A percentile compares a stretch with the other conserved stretches of the same genome.
phyloP scores from a whole-genome alignment of 1,140 invertebrate genomes.

The Drosophila sturtevanti region DNA sequence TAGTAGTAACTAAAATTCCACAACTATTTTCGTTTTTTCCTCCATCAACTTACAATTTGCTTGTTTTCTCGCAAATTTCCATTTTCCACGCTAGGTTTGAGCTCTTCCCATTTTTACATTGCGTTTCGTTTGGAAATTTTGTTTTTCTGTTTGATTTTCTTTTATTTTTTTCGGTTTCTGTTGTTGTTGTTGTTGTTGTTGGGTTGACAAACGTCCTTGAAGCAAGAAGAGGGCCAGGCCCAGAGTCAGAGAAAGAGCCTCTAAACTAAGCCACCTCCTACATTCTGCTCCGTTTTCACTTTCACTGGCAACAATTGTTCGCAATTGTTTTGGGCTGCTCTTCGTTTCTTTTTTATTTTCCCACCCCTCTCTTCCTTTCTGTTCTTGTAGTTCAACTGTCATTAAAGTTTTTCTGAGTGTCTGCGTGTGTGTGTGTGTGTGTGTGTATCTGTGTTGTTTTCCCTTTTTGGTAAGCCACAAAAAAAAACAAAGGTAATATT shows the following conservation, averaged over 20 bases:
- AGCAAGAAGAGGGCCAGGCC: conserved; percentile 10
- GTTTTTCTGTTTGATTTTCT: conserved; percentile 5
- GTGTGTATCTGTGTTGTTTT: background rate
- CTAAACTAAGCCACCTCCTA: conserved; percentile 7
- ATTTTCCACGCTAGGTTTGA: background rate
- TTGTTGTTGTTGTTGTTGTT: conserved; percentile 23
- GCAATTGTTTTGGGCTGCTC: conserved; percentile 20
- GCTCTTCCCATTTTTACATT: background rate
- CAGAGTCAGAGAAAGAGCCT: too few relatives aligned
- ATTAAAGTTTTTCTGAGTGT: conserved; percentile 42
- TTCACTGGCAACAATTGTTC: conserved; percentile 20
- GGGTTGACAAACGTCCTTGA: conserved; percentile 46
- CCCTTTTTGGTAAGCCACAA: conserved; percentile 1
- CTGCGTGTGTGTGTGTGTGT: conserved; percentile 20
- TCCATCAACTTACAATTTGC: background rate
- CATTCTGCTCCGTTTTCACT: background rate
- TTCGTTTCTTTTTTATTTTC: conserved; percentile 10
- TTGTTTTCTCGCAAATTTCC: background rate
- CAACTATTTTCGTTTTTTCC: background rate
- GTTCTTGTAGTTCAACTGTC: conserved; percentile 19
- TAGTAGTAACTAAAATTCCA: too few relatives aligned
- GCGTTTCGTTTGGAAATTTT: conserved; percentile 2
- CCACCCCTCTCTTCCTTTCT: conserved; percentile 19
- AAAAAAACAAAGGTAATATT: background rate
- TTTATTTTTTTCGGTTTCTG: conserved; percentile 1